Evolutionary conservation across 2,888 invertebrate genomes (phyloP).

Genomic region (Lasioglossum figueresi): DNA sequence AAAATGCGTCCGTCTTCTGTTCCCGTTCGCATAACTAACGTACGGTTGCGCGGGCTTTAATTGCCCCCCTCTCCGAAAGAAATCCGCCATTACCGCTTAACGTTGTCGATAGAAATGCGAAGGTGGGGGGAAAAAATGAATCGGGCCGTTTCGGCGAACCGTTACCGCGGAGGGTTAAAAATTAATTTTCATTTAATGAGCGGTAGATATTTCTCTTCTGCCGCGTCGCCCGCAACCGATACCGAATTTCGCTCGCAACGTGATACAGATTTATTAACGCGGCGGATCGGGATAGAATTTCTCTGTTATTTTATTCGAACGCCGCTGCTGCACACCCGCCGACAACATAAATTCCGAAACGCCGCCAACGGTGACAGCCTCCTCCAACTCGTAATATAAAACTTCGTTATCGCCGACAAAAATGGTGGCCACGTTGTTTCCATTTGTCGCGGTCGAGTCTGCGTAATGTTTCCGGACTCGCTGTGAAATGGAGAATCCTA

Average conservation of each 20-base stretch:
- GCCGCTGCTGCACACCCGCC: neutral
- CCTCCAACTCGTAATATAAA: constrained; percentile 30
- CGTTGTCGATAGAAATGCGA: neutral
- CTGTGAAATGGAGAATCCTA: neutral
- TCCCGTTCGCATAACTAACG: neutral
- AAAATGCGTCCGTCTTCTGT: neutral
- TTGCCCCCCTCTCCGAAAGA: constrained; percentile 3
- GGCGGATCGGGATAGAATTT: constrained; percentile 6
- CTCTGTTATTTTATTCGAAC: constrained; percentile 39
- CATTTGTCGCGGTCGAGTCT: constrained; percentile 10
- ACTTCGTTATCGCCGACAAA: constrained; percentile 43
- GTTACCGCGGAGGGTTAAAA: neutral
- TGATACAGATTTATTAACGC: constrained; percentile 26
- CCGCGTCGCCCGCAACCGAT: neutral
- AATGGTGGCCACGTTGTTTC: constrained; percentile 30
- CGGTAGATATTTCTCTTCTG: neutral
- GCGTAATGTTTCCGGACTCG: constrained; percentile 4
- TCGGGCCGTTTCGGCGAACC: neutral
- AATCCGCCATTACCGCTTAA: constrained; percentile 4
- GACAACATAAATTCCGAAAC: constrained; percentile 33
- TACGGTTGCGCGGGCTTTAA: neutral
- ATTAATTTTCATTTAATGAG: constrained; percentile 1
- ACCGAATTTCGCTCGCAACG: neutral
- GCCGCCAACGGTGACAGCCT: constrained; percentile 11
- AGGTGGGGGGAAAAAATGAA: too few species aligned